phyloP scores from a whole-genome alignment of 1,140 invertebrate species.

The Formica exsecta region DNA sequence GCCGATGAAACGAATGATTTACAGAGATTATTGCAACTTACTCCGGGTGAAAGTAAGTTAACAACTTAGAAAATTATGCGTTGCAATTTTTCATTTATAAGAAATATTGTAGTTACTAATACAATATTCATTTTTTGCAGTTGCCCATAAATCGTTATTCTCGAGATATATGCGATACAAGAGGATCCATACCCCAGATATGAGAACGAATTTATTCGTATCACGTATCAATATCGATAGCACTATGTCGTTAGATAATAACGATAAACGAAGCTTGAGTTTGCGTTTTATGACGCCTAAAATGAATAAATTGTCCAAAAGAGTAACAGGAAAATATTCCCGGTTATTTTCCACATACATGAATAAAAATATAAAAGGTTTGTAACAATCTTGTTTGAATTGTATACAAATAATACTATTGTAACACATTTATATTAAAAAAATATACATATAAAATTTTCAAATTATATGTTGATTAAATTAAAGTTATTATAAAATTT shows the following conservation, averaged over 20 bases:
- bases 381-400: not conserved
- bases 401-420: not conserved
- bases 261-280: slow-evolving; percentile 52
- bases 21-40: slow-evolving; percentile 76
- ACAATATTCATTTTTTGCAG: slow-evolving; percentile 63
- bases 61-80: not conserved
- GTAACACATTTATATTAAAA: not conserved
- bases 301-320: slow-evolving; percentile 49
- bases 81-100: slow-evolving; percentile 31
- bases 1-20: slow-evolving; percentile 56
- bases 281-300: slow-evolving; percentile 39
- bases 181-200: slow-evolving; percentile 40
- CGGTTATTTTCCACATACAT: slow-evolving; percentile 72
- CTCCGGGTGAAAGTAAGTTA: slow-evolving; percentile 77
- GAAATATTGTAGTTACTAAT: not conserved
- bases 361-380: slow-evolving; percentile 67
- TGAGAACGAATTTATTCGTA: slow-evolving; percentile 70
- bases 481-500: slow-evolving; percentile 24
- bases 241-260: slow-evolving; percentile 57
- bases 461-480: slow-evolving; percentile 4
- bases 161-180: slow-evolving; percentile 72
- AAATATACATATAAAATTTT: not conserved
- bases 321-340: slow-evolving; percentile 75
- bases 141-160: slow-evolving; percentile 78
- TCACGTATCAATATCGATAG: slow-evolving; percentile 80